A percentile compares a stretch with the other conserved stretches of the same genome.
Evolutionary conservation across 2,888 invertebrate species (phyloP).

Genomic region (Acronicta aceris): DNA sequence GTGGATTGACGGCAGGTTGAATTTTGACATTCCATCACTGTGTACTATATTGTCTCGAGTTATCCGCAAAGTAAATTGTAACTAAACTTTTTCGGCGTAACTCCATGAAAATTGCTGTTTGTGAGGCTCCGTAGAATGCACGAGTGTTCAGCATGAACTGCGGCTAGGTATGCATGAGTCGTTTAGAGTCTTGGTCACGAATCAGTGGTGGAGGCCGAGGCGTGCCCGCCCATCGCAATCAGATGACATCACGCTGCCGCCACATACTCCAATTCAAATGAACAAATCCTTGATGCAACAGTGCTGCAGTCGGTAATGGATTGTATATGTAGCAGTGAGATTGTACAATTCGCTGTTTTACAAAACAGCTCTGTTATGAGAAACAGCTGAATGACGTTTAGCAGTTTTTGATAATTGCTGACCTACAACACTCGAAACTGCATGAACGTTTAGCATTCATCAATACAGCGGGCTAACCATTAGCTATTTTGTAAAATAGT

Average conservation of each 20-base stretch:
- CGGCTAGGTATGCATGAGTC: constrained; percentile 72
- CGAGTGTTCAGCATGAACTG: constrained; percentile 67
- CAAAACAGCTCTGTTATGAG: too few species aligned
- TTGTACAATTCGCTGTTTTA: too few species aligned
- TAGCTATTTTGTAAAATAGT: too few species aligned
- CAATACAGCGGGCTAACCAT: too few species aligned
- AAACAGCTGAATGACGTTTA: too few species aligned
- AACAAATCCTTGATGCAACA: constrained; percentile 56
- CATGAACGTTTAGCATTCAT: too few species aligned
- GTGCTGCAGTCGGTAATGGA: constrained; percentile 45
- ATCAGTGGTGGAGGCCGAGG: constrained; percentile 69
- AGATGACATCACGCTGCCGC: constrained; percentile 79
- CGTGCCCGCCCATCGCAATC: constrained; percentile 80
- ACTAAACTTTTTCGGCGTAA: constrained; percentile 30
- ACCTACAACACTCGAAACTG: too few species aligned
- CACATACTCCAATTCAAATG: constrained; percentile 63
- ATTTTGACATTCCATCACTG: constrained; percentile 55
- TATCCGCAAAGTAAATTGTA: constrained; percentile 14
- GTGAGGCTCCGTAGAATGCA: constrained; percentile 61
- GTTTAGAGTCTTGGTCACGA: constrained; percentile 76
- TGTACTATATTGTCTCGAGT: constrained; percentile 27
- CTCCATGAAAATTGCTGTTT: constrained; percentile 59
- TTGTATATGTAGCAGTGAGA: not conserved
- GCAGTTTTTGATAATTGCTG: too few species aligned
- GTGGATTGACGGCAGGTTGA: constrained; percentile 65